Conservation (phyloP, 2,888 invertebrate genomes). For the Pardosa pseudoannulata region DNA sequence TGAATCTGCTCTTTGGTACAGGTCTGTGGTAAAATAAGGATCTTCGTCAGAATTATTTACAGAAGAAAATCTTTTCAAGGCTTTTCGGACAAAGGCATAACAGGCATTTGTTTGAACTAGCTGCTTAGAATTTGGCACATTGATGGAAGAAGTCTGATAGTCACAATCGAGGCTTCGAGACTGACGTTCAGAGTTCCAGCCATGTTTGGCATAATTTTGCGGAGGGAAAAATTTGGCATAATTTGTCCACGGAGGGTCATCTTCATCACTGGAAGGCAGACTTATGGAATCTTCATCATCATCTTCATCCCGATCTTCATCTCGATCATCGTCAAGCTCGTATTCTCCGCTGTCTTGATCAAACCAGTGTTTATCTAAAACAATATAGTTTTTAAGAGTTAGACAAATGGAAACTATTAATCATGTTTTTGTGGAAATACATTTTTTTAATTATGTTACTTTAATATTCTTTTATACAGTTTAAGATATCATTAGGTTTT, state of each 20-base stretch:
- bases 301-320: constrained; percentile 31
- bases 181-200: neutral
- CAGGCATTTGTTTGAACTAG: constrained; percentile 95
- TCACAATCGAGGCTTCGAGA: constrained; percentile 31
- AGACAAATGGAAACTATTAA: too few species aligned
- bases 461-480: too few species aligned
- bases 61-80: constrained; percentile 81
- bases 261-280: constrained; percentile 39
- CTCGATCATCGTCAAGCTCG: neutral
- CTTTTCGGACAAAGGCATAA: constrained; percentile 92
- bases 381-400: too few species aligned
- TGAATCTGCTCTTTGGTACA: neutral
- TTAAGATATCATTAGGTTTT: too few species aligned
- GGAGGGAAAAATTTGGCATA: constrained; percentile 16
- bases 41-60: neutral
- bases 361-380: constrained; percentile 9
- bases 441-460: too few species aligned
- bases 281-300: constrained; percentile 42
- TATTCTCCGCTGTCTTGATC: constrained; percentile 31
- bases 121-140: constrained; percentile 87
- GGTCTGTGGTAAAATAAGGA: neutral
- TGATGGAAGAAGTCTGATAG: constrained; percentile 74
- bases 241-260: neutral
- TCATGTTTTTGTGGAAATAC: too few species aligned
- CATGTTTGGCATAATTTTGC: neutral